Evolutionary conservation across 2,888 invertebrate species (phyloP).

Genomic region (Arrhopalites spinosus): DNA sequence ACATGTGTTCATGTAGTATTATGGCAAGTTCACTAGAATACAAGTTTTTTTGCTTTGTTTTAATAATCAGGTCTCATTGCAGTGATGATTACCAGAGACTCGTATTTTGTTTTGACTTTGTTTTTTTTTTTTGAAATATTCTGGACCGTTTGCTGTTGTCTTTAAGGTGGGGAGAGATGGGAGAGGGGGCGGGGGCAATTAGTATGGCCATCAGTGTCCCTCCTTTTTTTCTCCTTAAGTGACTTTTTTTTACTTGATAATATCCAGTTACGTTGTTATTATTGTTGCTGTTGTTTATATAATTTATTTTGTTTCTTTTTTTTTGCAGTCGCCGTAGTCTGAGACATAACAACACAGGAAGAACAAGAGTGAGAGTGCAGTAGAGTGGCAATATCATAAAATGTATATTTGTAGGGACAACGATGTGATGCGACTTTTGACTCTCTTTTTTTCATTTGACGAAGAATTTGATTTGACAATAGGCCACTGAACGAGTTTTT

Average conservation of each 20-base stretch:
- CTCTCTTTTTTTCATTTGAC: neutral
- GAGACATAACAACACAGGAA: too few species aligned
- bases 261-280: neutral
- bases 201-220: too few species aligned
- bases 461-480: constrained; percentile 3
- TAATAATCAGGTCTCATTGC: neutral
- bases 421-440: neutral
- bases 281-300: neutral
- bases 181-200: neutral
- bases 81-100: too few species aligned
- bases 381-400: neutral
- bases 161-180: neutral
- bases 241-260: neutral
- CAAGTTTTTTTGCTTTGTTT: neutral
- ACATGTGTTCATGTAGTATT: constrained; percentile 1
- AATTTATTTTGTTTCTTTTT: neutral
- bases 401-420: too few species aligned
- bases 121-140: too few species aligned
- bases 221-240: too few species aligned
- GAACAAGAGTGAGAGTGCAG: too few species aligned
- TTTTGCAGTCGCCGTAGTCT: too few species aligned
- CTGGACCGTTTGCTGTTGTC: neutral
- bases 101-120: too few species aligned
- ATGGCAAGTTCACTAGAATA: constrained; percentile 7
- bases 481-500: constrained; percentile 8